Conservation (phyloP, 2,113 vertebrate genomes). For the Tupaia chinensis region DNA sequence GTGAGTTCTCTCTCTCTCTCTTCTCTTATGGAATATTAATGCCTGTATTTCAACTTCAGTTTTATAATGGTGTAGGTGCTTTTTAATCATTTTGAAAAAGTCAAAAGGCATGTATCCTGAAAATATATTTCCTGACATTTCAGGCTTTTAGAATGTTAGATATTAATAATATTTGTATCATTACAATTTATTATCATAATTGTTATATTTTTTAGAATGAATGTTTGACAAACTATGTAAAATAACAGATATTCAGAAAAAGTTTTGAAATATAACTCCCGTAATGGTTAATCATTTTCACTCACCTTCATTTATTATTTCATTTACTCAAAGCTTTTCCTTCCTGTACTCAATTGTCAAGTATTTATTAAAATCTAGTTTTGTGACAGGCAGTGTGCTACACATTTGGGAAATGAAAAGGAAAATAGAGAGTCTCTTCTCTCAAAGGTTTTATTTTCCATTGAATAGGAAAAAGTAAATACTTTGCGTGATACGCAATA, state of each 20-base stretch:
- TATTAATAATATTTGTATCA: neutral
- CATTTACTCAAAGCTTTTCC: neutral
- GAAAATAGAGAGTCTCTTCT: neutral
- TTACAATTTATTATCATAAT: neutral
- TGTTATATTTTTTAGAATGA: neutral
- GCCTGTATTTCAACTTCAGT: neutral
- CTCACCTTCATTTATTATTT: constrained; percentile 22
- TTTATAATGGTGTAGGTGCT: neutral
- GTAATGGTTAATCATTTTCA: neutral
- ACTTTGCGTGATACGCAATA: neutral
- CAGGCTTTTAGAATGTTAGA: neutral
- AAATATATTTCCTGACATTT: neutral
- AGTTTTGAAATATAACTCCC: neutral
- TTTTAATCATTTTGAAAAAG: neutral
- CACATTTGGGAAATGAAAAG: neutral
- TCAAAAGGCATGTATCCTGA: neutral
- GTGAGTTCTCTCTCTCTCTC: neutral
- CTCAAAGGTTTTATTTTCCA: neutral
- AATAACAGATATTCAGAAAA: neutral
- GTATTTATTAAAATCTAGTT: neutral
- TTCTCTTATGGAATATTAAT: neutral
- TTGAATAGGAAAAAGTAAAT: neutral
- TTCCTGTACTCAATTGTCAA: neutral
- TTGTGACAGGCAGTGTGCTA: neutral
- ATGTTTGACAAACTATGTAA: neutral